Percentiles rank a stretch among this genome's conserved stretches.
Evolutionary conservation across 2,113 vertebrate species (phyloP).

Genomic region (Cariama cristata): DNA sequence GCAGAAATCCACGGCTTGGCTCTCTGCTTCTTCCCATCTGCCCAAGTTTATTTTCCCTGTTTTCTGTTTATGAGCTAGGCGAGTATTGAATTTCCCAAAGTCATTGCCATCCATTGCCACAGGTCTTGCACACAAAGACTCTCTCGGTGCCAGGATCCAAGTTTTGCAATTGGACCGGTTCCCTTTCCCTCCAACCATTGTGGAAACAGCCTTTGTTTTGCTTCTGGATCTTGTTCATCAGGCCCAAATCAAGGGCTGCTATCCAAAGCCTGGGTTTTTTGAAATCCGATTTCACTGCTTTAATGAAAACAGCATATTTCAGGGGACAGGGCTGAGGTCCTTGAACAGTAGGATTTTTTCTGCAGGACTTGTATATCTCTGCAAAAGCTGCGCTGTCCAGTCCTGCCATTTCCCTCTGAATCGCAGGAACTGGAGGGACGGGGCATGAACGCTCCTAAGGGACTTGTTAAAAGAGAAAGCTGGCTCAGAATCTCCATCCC

Average conservation of each 20-base stretch:
- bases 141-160: slow-evolving; percentile 48
- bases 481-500: not conserved
- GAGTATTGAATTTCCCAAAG: slow-evolving; percentile 58
- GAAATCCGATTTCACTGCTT: slow-evolving; percentile 40
- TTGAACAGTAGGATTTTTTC: not conserved
- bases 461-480: not conserved
- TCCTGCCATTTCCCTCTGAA: not conserved
- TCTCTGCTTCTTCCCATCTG: slow-evolving; percentile 39
- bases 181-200: slow-evolving; percentile 55
- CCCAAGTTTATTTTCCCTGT: slow-evolving; percentile 70
- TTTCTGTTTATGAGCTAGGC: slow-evolving; percentile 66
- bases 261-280: slow-evolving; percentile 46
- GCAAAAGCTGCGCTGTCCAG: not conserved
- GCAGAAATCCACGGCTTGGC: slow-evolving; percentile 7
- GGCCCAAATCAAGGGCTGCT: slow-evolving; percentile 46
- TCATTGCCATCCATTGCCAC: slow-evolving; percentile 58
- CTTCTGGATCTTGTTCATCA: slow-evolving; percentile 64
- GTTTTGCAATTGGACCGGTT: slow-evolving; percentile 57
- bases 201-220: slow-evolving; percentile 69
- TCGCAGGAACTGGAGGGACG: not conserved
- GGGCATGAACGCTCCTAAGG: not conserved
- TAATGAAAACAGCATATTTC: slow-evolving; percentile 45
- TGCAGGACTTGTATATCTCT: not conserved
- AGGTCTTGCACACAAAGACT: slow-evolving; percentile 46
- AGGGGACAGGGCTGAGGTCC: slow-evolving; percentile 1